Percentiles rank a stretch among this genome's conserved stretches.
Evolutionary conservation across 2,113 vertebrate genomes (phyloP).

Genomic region (Dasyprocta punctata): DNA sequence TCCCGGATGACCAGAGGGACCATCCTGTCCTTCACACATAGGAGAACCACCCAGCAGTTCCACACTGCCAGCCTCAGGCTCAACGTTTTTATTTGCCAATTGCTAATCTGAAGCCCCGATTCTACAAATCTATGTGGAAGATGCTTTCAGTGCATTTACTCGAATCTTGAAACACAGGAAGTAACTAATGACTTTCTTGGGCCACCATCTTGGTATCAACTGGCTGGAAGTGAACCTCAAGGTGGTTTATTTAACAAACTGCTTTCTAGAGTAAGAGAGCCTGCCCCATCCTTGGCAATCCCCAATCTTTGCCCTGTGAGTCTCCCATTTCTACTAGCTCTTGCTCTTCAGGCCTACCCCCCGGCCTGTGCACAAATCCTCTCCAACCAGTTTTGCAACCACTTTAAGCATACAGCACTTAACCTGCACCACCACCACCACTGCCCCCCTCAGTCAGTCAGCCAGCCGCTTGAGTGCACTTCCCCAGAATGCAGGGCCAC

Average conservation of each 20-base stretch:
- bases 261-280: background rate
- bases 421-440: too few species aligned
- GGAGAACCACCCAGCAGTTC: background rate
- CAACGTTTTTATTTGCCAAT: background rate
- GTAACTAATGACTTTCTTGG: background rate
- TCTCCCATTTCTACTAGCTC: background rate
- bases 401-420: background rate
- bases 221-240: background rate
- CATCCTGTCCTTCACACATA: accelerated
- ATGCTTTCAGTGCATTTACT: background rate
- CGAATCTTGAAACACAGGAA: background rate
- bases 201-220: background rate
- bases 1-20: too few species aligned
- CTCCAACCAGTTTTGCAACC: background rate
- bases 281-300: background rate
- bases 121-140: background rate
- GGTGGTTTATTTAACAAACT: background rate
- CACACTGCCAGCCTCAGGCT: background rate
- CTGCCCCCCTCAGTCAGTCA: background rate
- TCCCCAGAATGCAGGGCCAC: background rate
- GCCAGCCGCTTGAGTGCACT: background rate
- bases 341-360: too few species aligned
- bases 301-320: background rate
- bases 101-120: background rate
- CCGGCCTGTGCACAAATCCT: background rate